Conservation (phyloP, 2,113 vertebrate genomes). For the Mohoua ochrocephala region DNA sequence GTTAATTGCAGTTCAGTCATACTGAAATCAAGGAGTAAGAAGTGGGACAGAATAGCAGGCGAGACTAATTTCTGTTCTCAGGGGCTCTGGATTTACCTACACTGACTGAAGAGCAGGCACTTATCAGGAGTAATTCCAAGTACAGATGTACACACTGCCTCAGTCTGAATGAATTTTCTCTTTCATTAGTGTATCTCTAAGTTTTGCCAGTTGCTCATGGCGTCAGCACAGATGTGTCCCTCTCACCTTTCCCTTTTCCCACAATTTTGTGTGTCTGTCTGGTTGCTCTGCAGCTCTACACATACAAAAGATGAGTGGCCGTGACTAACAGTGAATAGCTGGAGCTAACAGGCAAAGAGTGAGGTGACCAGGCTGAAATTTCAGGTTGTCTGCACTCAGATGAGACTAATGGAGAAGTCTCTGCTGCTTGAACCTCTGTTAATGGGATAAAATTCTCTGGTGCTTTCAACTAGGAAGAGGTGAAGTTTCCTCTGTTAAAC, state of each 20-base stretch:
- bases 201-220: not conserved
- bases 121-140: not conserved
- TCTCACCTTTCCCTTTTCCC: not conserved
- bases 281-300: not conserved
- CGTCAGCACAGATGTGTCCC: not conserved
- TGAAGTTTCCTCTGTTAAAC: not conserved
- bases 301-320: not conserved
- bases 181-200: not conserved
- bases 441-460: not conserved
- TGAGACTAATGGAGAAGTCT: not conserved
- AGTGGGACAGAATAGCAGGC: not conserved
- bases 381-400: not conserved
- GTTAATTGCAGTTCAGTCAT: slow-evolving; percentile 43
- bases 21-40: not conserved
- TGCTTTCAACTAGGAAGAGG: not conserved
- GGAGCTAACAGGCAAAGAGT: not conserved
- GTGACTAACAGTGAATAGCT: not conserved
- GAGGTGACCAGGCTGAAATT: not conserved
- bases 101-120: not conserved
- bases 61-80: not conserved
- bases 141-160: not conserved
- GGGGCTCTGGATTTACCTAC: not conserved
- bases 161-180: not conserved
- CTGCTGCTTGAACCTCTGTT: not conserved
- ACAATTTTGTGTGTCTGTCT: not conserved